These are phyloP conservation scores for Amazona finschi DNA, from an alignment of 2,797 vertebrate species.

Conservation along the genomic window DNA sequence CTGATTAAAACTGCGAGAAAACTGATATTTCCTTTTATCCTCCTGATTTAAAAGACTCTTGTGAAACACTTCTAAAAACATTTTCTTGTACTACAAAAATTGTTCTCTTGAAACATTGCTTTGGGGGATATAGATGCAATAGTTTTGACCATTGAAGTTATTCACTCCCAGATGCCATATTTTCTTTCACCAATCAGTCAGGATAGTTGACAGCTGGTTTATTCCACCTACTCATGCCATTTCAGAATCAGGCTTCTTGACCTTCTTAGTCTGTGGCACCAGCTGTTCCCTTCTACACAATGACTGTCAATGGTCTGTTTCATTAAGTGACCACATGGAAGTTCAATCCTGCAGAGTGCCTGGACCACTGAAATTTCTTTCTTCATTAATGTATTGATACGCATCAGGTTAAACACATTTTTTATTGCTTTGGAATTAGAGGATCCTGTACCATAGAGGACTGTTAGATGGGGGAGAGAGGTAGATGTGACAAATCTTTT, in stretches of 20 bases:
- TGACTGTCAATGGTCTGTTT: neutral
- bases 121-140: fast-evolving
- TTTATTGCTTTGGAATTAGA: neutral
- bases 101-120: neutral
- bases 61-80: neutral
- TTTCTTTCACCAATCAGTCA: neutral
- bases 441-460: neutral
- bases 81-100: neutral
- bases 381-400: neutral
- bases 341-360: neutral
- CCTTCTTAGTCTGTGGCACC: neutral
- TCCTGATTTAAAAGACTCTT: neutral
- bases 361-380: neutral
- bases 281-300: neutral
- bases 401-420: neutral
- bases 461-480: neutral
- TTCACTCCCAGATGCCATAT: neutral
- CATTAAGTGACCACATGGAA: neutral
- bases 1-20: neutral
- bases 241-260: neutral
- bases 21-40: neutral
- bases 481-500: neutral
- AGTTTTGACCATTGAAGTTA: neutral
- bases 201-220: neutral
- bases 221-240: neutral